Evolutionary conservation across 2,888 invertebrate species (phyloP).

Genomic region (Pristionchus japonicus): DNA sequence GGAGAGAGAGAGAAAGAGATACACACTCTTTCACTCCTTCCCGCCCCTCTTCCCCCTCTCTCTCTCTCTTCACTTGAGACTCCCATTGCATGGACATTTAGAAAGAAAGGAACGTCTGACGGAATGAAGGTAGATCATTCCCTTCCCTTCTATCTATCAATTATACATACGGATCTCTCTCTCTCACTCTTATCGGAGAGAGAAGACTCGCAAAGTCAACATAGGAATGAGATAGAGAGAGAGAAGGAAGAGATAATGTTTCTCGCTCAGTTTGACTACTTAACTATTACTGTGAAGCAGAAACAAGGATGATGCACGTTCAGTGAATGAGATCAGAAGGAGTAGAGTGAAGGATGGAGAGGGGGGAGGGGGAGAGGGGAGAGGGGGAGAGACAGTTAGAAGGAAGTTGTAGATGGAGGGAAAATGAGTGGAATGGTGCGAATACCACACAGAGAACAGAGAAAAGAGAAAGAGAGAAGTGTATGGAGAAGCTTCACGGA

Average conservation of each 20-base stretch:
- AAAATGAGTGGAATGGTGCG: too few species aligned
- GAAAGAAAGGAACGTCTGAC: not conserved
- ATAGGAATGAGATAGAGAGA: not conserved
- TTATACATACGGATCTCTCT: not conserved
- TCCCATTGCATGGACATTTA: slow-evolving; percentile 6
- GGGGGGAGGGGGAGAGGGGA: slow-evolving; percentile 40
- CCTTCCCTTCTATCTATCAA: not conserved
- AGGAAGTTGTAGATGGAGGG: not conserved
- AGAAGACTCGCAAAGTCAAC: not conserved
- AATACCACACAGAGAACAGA: slow-evolving; percentile 30
- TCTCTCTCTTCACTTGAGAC: slow-evolving; percentile 5
- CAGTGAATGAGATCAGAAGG: slow-evolving; percentile 34
- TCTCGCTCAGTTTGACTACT: slow-evolving; percentile 38
- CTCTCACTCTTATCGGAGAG: not conserved
- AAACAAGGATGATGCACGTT: slow-evolving; percentile 34
- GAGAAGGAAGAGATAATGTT: slow-evolving; percentile 21
- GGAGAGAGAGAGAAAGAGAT: slow-evolving; percentile 43
- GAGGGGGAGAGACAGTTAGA: too few species aligned
- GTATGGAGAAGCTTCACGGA: not conserved
- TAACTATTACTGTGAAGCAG: slow-evolving; percentile 45
- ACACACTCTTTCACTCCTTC: slow-evolving; percentile 22
- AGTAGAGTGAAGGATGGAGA: slow-evolving; percentile 41
- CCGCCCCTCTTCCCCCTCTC: not conserved
- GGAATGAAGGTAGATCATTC: not conserved
- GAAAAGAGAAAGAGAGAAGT: too few species aligned